Evolutionary conservation across 2,888 invertebrate genomes (phyloP).

Genomic region (Pristionchus mayeri): DNA sequence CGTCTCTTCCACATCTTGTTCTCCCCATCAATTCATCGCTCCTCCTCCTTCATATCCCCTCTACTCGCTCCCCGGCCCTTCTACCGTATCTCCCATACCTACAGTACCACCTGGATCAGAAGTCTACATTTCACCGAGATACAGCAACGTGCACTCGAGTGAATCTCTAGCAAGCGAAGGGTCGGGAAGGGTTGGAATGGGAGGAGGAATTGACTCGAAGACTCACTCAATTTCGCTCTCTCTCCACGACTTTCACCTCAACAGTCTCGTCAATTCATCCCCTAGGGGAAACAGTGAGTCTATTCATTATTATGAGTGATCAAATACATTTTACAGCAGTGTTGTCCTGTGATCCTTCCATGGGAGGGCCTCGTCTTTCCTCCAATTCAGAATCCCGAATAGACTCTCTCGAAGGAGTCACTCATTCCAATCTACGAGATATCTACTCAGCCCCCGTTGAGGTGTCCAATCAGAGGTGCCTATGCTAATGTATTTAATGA

Average conservation of each 20-base stretch:
- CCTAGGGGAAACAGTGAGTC: background rate
- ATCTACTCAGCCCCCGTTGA: background rate
- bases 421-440: background rate
- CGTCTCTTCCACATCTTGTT: background rate
- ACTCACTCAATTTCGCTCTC: background rate
- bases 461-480: no score
- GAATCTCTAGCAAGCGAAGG: background rate
- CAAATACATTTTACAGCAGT: background rate
- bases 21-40: background rate
- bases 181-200: background rate
- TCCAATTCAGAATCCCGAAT: constrained; percentile 46
- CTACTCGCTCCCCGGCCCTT: constrained; percentile 30
- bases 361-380: constrained; percentile 23
- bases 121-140: background rate
- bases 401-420: constrained; percentile 39
- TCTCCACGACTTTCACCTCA: constrained; percentile 23
- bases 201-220: background rate
- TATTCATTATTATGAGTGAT: background rate
- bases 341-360: background rate
- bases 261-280: background rate
- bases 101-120: constrained; percentile 12
- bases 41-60: constrained; percentile 15
- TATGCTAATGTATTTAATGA: background rate
- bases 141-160: background rate
- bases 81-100: background rate